A percentile compares a stretch with the other conserved stretches of the same genome.
Conservation (phyloP, 2,888 invertebrate species). For the Apamea monoglypha region DNA sequence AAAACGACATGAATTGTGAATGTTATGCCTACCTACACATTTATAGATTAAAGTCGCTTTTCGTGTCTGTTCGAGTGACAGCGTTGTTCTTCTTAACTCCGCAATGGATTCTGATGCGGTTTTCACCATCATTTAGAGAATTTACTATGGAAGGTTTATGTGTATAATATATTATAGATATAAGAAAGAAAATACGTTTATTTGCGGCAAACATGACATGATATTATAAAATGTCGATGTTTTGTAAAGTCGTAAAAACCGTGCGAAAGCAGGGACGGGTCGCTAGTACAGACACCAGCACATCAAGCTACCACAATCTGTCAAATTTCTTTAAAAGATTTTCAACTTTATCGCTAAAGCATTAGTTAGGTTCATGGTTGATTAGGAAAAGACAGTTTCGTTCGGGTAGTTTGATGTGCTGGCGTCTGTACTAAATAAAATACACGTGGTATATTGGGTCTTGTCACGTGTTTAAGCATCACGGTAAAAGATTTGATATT, state of each 20-base stretch:
- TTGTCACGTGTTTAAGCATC: conserved; percentile 13
- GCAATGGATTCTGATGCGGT: not conserved
- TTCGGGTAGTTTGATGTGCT: too few relatives aligned
- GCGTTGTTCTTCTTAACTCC: not conserved
- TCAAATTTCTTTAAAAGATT: too few relatives aligned
- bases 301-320: too few relatives aligned
- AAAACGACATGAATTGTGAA: not conserved
- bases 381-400: too few relatives aligned
- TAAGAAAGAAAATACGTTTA: too few relatives aligned
- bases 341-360: too few relatives aligned
- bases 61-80: not conserved
- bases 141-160: not conserved
- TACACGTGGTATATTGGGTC: conserved; percentile 1
- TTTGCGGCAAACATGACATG: too few relatives aligned
- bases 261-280: not conserved
- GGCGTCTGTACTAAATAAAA: too few relatives aligned
- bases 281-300: not conserved
- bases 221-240: not conserved
- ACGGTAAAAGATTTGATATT: not conserved
- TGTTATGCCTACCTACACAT: conserved; percentile 4
- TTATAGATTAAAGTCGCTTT: not conserved
- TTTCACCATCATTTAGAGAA: not conserved
- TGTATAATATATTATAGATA: too few relatives aligned
- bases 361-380: too few relatives aligned
- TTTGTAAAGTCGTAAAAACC: not conserved